Conservation (phyloP, 2,113 vertebrate species). For the Colaptes auratus region DNA sequence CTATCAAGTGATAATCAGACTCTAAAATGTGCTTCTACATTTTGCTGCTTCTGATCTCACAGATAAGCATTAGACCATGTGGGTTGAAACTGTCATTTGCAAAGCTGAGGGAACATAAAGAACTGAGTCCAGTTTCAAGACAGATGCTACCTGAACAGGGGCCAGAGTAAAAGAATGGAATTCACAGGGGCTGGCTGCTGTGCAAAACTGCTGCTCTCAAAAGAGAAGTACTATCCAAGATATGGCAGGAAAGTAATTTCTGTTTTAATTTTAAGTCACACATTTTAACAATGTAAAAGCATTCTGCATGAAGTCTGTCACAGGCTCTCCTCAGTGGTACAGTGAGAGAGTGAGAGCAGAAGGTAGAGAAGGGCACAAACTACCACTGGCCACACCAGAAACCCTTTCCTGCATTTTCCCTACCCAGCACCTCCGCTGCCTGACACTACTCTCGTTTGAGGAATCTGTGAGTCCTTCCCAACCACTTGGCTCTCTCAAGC, state of each 20-base stretch:
- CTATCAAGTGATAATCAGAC: not conserved
- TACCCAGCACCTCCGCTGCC: not conserved
- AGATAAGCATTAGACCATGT: not conserved
- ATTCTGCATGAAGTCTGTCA: not conserved
- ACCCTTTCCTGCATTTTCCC: not conserved
- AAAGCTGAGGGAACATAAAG: not conserved
- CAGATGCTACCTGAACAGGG: not conserved
- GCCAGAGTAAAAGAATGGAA: not conserved
- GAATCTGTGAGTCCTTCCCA: not conserved
- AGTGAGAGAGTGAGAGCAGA: not conserved
- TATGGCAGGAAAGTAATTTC: not conserved
- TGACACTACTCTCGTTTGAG: not conserved
- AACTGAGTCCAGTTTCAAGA: not conserved
- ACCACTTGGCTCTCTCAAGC: not conserved
- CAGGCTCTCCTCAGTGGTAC: not conserved
- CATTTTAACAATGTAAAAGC: not conserved
- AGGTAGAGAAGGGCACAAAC: not conserved
- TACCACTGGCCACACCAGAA: not conserved
- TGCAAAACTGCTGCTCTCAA: not conserved
- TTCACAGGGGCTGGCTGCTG: not conserved
- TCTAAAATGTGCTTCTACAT: not conserved
- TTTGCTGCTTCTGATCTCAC: not conserved
- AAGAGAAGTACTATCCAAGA: not conserved
- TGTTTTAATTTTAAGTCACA: not conserved
- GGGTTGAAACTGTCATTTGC: not conserved